Percentiles rank a stretch among this genome's conserved stretches.
Evolutionary conservation across 2,888 invertebrate species (phyloP).

Genomic region (Charanyca ferruginea): DNA sequence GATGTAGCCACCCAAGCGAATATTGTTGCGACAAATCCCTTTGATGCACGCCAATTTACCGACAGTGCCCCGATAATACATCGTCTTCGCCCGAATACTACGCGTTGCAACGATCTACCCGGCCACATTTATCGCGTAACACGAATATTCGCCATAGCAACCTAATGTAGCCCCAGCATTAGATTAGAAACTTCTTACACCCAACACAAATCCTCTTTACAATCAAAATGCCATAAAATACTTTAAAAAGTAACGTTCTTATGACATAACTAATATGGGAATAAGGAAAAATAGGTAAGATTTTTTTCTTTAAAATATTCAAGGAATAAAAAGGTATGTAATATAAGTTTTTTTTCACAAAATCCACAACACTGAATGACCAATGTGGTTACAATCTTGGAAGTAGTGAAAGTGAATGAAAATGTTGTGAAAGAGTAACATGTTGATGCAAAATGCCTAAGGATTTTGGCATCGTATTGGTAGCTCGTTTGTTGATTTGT

Average conservation of each 20-base stretch:
- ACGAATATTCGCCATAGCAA: no score
- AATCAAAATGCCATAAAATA: conserved; percentile 26
- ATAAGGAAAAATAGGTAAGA: conserved; percentile 72
- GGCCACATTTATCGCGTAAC: no score
- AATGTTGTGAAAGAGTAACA: neutral
- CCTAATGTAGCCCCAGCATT: no score
- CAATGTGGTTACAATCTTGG: no score
- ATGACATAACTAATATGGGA: conserved; percentile 73
- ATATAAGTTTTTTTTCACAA: neutral
- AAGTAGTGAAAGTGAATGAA: neutral
- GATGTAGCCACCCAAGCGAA: no score
- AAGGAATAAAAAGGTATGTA: neutral
- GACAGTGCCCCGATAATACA: no score
- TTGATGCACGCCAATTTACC: no score
- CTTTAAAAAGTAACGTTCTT: conserved; percentile 21
- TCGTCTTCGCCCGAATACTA: no score
- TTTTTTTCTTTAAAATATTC: conserved; percentile 11
- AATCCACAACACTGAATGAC: neutral
- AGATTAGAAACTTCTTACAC: conserved; percentile 11
- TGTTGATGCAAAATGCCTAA: no score
- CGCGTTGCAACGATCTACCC: no score
- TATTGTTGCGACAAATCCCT: no score
- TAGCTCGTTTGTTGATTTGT: no score
- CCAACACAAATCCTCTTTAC: conserved; percentile 29
- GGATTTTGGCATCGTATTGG: neutral